Conservation (phyloP, 1,140 invertebrate genomes). For the Drosophila melanogaster region Release_6_plus_ISO1_MT NT_033779.5:12365501-12366000, state of each 20-base stretch:
- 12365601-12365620: conserved; percentile 8
- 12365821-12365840: no score
- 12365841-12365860: no score
- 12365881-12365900: neutral
- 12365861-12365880: no score
- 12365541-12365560: conserved; percentile 68
- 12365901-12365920: neutral
- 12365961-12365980: conserved; percentile 20
- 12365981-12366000: conserved; percentile 52
- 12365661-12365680: conserved; percentile 11
- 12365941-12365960: neutral
- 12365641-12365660: conserved; percentile 13
- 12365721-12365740: conserved; percentile 9
- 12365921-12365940: conserved; percentile 3
- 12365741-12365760: conserved; percentile 9
- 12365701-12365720: conserved; percentile 12
- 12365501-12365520: conserved; percentile 47
- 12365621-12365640: neutral
- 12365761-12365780: neutral
- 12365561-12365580: neutral
- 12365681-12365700: conserved; percentile 25
- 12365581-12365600: conserved; percentile 9
- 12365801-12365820: neutral
- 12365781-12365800: no score
- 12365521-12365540: conserved; percentile 51